These are phyloP conservation scores for Bryconaethiops microstoma DNA, from an alignment of 2,797 vertebrate species.

Conservation along the genomic window DNA sequence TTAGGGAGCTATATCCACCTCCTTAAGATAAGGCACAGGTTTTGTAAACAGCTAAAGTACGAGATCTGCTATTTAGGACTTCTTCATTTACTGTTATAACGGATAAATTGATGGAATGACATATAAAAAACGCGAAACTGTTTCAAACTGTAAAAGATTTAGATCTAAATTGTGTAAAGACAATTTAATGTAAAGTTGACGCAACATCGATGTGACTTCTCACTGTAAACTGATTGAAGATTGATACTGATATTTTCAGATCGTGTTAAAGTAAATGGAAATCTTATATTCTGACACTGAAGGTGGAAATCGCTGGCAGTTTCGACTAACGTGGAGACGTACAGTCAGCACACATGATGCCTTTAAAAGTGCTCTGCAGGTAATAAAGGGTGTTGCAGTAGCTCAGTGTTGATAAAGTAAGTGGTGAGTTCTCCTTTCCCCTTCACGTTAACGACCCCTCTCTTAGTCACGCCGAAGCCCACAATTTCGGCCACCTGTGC, in stretches of 20 bases:
- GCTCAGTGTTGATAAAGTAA: conserved; percentile 94
- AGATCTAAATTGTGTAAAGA: too few relatives aligned
- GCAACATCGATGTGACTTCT: not conserved
- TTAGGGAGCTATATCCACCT: not conserved
- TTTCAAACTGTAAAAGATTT: too few relatives aligned
- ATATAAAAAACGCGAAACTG: not conserved
- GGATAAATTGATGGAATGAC: not conserved
- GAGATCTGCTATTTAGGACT: not conserved
- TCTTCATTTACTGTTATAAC: not conserved
- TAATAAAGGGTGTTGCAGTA: conserved; percentile 54
- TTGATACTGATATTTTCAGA: not conserved
- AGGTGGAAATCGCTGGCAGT: not conserved
- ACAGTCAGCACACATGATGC: not conserved
- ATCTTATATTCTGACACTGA: not conserved
- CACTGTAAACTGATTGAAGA: not conserved
- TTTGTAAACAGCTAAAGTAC: conserved; percentile 29
- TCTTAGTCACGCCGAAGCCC: conserved; percentile 82
- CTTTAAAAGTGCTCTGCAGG: not conserved
- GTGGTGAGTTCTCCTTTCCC: conserved; percentile 97
- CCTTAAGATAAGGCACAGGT: not conserved
- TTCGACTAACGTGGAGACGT: not conserved
- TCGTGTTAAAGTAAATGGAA: not conserved
- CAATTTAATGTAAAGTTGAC: not conserved
- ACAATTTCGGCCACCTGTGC: conserved; percentile 76
- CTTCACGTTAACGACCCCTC: conserved; percentile 97